Base-by-base conservation (phyloP, 2,113 vertebrate species). In the Thinocorus orbignyianus region DNA sequence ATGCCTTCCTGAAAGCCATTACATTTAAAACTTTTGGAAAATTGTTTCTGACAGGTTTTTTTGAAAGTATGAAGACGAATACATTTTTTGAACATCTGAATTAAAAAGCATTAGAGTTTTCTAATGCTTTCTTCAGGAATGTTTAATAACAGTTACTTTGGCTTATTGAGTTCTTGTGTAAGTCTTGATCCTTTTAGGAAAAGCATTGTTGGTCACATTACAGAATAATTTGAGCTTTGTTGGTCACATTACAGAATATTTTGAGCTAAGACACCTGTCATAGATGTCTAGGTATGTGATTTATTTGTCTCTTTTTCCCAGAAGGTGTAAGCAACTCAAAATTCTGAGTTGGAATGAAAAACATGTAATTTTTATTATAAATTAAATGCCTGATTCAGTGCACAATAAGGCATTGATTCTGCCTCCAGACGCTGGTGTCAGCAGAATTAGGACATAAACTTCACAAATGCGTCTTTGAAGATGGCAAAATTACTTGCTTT, bases 261-360 rank as follows among this genome's bases (percentile, higher is more conserved):
- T 81, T 81, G 51, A 92, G 65, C n/a, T 74, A 81, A 93, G 81
- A 77, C 35, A 49, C 23, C 33, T 92, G 79, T n/a, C 58, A 49
- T 7, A 49, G 71, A 57, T 69, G 79, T 71, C 80, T 85, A 60
- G 28, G 26, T 81, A 26, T 71, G 24, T 60, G 93, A 91, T 89
- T 86, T 81, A 74, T 71, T 17, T 84, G 65, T 81, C 13, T 82
- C 51, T 78, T 26, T 64, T 92, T 93, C 79, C 25, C 51, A 48
- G 28, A 89, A 89, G 81, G 55, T 79, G 48, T 81, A 73, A 81
- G 72, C 35, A 49, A 60, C 52, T 84, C 46, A 86, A 79, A 92
- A 84, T 39, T 58, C 39, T 18, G 25, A 88, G 52, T 79, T 86
- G 73, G 90, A 95, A 77, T 73, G 91, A 90, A 91, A 91, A 92